These are phyloP conservation scores for Drosophila meridiana DNA, from an alignment of 2,888 invertebrate genomes.

Conservation along the genomic window DNA sequence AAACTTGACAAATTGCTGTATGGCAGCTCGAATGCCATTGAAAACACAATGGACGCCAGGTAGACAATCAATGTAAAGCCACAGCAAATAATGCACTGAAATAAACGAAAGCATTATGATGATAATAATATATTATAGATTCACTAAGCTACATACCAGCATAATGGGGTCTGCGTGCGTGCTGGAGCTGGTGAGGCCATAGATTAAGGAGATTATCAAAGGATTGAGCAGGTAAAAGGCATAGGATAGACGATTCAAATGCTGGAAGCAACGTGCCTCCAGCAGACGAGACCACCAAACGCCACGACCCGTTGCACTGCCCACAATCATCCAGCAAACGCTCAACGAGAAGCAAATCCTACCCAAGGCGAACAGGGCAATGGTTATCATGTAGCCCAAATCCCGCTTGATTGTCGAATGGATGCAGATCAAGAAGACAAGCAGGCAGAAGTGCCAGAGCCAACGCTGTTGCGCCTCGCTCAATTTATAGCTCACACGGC, in stretches of 20 bases:
- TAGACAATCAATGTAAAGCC: slow-evolving; percentile 83
- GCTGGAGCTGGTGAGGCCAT: slow-evolving; percentile 81
- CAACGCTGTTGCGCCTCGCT: slow-evolving; percentile 73
- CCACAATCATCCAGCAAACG: slow-evolving; percentile 87
- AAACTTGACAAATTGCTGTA: slow-evolving; percentile 83
- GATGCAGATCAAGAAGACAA: slow-evolving; percentile 80
- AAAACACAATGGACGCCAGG: slow-evolving; percentile 79
- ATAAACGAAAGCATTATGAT: neutral
- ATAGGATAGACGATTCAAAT: slow-evolving; percentile 87
- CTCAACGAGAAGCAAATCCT: slow-evolving; percentile 86
- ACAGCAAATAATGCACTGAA: slow-evolving; percentile 76
- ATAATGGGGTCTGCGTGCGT: slow-evolving; percentile 83
- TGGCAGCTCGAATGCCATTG: slow-evolving; percentile 83
- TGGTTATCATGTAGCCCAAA: slow-evolving; percentile 85
- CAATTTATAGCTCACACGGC: slow-evolving; percentile 71
- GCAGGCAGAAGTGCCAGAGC: slow-evolving; percentile 81
- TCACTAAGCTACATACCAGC: slow-evolving; percentile 70
- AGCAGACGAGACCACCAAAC: slow-evolving; percentile 84
- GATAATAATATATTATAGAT: neutral
- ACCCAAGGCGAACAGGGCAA: slow-evolving; percentile 86
- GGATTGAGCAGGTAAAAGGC: slow-evolving; percentile 88
- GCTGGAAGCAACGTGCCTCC: slow-evolving; percentile 83
- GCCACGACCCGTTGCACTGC: slow-evolving; percentile 86
- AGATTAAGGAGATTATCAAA: slow-evolving; percentile 86
- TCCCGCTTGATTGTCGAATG: slow-evolving; percentile 84